Base-by-base conservation (phyloP, 2,888 invertebrate genomes). In the Venusia cambrica region DNA sequence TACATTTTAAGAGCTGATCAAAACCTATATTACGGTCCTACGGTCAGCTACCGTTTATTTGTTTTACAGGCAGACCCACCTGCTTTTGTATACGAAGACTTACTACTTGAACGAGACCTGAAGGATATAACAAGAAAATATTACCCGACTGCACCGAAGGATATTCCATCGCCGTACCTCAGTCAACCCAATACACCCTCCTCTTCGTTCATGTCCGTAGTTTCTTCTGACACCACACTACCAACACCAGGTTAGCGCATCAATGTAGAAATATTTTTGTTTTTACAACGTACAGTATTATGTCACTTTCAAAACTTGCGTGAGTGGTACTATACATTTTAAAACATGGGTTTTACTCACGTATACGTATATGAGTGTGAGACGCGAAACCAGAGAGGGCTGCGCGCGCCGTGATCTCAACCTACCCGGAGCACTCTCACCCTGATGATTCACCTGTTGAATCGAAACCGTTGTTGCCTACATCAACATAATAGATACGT, bases 191-290 rank as follows among this genome's bases (percentile, higher is more conserved):
- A 69, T 8, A 84, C 85, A 0, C 20, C 45, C 2, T 85, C 85
- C 0, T 85, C 85, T 1, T 73, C 78, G 0, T 85, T 85, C 38
- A n/a, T 83, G 10, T 84, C 85, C 1, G 27, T 75, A 0, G 26
- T 57, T 5, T 83, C 84, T 3, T 84, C 85, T 0, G 68, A 66
- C 1, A 73, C 74, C 0, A 85, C 85, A 0, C 24, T 80, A 1
- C 76, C 84, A 1, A 84, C 84, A 1, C 84, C 84, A 59, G 85
- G 85, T 84, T n/a, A n/a, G n/a, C n/a, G n/a, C n/a, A n/a, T n/a
- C n/a, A n/a, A n/a, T n/a, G n/a, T n/a, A n/a, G n/a, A n/a, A 45
- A 19, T 20, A 4, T 32, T 13, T 10, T 9, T 22, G 4, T 21
- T 6, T 4, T 6, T 15, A 7, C 15, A 16, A 16, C 16, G n/a